Conservation (phyloP, 2,888 invertebrate species). For the Heliothis peltigera region DNA sequence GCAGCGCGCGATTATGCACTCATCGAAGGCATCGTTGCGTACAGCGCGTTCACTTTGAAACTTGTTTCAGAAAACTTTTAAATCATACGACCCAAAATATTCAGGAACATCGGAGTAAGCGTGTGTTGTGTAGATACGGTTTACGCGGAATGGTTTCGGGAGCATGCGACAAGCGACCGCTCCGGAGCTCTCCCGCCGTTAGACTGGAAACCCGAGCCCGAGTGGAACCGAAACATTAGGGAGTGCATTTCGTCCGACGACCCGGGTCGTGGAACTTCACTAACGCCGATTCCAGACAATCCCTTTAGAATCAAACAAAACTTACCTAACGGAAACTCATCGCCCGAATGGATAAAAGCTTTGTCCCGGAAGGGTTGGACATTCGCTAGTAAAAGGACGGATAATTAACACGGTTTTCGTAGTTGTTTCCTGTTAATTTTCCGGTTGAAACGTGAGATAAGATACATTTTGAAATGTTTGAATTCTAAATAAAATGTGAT, state of each 20-base stretch:
- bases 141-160: slow-evolving; percentile 49
- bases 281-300: slow-evolving; percentile 54
- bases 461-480: slow-evolving; percentile 8
- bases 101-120: slow-evolving; percentile 20
- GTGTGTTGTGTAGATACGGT: slow-evolving; percentile 45
- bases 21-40: slow-evolving; percentile 40
- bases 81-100: slow-evolving; percentile 18
- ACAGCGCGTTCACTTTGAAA: slow-evolving; percentile 47
- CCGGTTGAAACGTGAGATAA: not conserved
- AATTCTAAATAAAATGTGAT: slow-evolving; percentile 38
- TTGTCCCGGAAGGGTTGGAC: slow-evolving; percentile 31
- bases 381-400: slow-evolving; percentile 27
- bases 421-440: slow-evolving; percentile 9
- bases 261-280: slow-evolving; percentile 57
- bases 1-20: slow-evolving; percentile 64
- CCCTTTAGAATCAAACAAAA: slow-evolving; percentile 54
- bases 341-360: slow-evolving; percentile 33
- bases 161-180: slow-evolving; percentile 66
- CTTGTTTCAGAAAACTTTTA: slow-evolving; percentile 37
- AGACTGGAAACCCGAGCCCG: slow-evolving; percentile 70
- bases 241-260: slow-evolving; percentile 65
- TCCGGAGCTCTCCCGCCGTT: slow-evolving; percentile 70
- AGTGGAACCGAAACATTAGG: slow-evolving; percentile 72
- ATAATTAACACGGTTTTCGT: slow-evolving; percentile 25
- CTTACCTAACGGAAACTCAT: slow-evolving; percentile 34